Conservation (phyloP, 2,888 invertebrate species). For the Pseudococcus jackbeardsleyi region DNA sequence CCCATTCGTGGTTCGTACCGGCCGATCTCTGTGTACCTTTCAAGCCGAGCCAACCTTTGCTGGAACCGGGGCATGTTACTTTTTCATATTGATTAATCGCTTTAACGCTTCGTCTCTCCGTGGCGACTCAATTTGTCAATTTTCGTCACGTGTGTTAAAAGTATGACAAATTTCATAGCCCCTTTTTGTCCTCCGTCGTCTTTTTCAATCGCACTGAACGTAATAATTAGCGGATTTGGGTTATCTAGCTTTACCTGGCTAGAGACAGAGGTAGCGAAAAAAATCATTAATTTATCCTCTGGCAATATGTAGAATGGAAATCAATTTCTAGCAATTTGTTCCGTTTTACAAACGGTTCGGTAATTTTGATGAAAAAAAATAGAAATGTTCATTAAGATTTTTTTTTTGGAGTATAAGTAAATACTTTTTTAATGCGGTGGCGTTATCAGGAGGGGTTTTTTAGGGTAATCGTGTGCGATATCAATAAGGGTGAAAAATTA, state of each 20-base stretch:
- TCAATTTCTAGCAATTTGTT: conserved; percentile 26
- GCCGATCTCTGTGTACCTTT: conserved; percentile 93
- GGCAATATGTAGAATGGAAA: neutral
- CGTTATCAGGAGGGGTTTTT: neutral
- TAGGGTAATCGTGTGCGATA: neutral
- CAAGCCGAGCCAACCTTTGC: conserved; percentile 83
- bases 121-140: neutral
- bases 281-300: neutral
- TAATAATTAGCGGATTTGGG: neutral
- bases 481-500: conserved; percentile 54
- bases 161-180: neutral
- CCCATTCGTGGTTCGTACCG: conserved; percentile 95
- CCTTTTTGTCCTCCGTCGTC: neutral
- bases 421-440: conserved; percentile 35
- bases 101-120: neutral
- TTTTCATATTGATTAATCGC: conserved; percentile 67
- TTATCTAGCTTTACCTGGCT: neutral
- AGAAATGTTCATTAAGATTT: conserved; percentile 1
- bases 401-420: conserved; percentile 6
- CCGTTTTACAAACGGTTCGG: conserved; percentile 5
- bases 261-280: neutral
- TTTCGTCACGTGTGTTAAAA: neutral
- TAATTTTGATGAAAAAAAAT: neutral
- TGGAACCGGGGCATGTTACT: conserved; percentile 90
- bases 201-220: neutral